These are phyloP conservation scores for Callosobruchus maculatus DNA, from an alignment of 2,888 invertebrate species.

Conservation along the genomic window DNA sequence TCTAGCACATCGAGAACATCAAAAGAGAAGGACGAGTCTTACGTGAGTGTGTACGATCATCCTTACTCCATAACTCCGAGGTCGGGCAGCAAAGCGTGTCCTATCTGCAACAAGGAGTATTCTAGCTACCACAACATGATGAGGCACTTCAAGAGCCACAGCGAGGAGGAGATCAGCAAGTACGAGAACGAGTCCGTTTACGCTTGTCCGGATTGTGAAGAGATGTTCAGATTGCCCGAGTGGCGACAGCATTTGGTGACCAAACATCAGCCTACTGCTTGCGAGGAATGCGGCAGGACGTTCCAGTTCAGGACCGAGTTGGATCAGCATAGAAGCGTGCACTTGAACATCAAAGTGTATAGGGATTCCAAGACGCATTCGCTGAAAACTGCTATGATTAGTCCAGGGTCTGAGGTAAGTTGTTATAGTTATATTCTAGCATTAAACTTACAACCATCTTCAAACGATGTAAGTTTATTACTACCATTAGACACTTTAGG, in stretches of 20 bases:
- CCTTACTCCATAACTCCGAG: constrained; percentile 3
- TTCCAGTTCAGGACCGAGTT: constrained; percentile 60
- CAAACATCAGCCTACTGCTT: constrained; percentile 56
- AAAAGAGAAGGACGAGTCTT: constrained; percentile 17
- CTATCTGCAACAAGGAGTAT: constrained; percentile 56
- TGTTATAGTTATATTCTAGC: too few relatives aligned
- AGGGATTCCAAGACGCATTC: constrained; percentile 60
- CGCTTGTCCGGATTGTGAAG: constrained; percentile 60
- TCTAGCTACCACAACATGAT: constrained; percentile 57
- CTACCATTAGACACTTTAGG: too few relatives aligned
- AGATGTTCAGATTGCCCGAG: constrained; percentile 55
- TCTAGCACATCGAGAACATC: constrained; percentile 13
- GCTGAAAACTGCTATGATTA: constrained; percentile 55
- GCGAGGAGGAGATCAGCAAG: constrained; percentile 25
- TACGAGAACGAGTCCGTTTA: constrained; percentile 54
- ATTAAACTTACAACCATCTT: too few relatives aligned
- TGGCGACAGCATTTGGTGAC: constrained; percentile 57
- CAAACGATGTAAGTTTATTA: too few relatives aligned
- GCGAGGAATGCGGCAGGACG: constrained; percentile 61
- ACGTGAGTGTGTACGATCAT: neutral
- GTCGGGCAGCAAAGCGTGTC: constrained; percentile 45
- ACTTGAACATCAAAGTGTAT: constrained; percentile 64
- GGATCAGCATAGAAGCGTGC: constrained; percentile 63
- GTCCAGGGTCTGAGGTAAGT: constrained; percentile 45
- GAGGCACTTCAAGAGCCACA: constrained; percentile 52